Base-by-base conservation (phyloP, 2,888 invertebrate genomes). In the Hydrotaea diabolus region DNA sequence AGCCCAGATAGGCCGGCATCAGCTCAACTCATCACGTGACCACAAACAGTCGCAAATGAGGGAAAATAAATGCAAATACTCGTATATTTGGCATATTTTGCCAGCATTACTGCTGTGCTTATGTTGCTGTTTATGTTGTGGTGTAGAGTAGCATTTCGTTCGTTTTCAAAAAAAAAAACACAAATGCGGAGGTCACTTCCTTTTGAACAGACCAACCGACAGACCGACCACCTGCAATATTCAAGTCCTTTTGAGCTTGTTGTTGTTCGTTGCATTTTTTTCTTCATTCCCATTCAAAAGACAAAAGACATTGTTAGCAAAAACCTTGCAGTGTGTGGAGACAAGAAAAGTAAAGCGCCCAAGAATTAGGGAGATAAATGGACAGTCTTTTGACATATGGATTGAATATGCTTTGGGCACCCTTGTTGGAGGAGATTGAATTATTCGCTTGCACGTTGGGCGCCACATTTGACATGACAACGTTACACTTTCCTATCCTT, bases 241-340 rank as follows among this genome's bases (percentile, higher is more conserved):
- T n/a, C n/a, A 49, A 15, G 13, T 49, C n/a, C 7, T 62, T 31
- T 31, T 57, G 55, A 11, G 2, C 2, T 57, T 57, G 21, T 8
- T 57, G 21, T 57, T 8, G n/a, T 19, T 53, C 17, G 13, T 2
- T 4, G 39, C 7, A 9, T 39, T 39, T 39, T 39, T 11, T 26
- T 23, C 7, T 1, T 31, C 62, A 39, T 39, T 31, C 31, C 7
- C n/a, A 15, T 39, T 43, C n/a, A n/a, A n/a, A n/a, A 11, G 66
- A 13, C 66, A 49, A 26, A 15, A 55, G 55, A 73, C 74, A 74
- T 11, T 74, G 73, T 59, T 62, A 62, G 26, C 46, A 59, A 74
- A 39, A 74, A 43, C 59, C 74, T 62, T 74, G 15, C 15, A 43
- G 43, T 43, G 9, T n/a, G n/a, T n/a, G n/a, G n/a, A n/a, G n/a